Percentiles rank a stretch among this genome's conserved stretches.
Evolutionary conservation across 1,140 invertebrate species (phyloP).

Genomic region (Frieseomelitta varia): DNA sequence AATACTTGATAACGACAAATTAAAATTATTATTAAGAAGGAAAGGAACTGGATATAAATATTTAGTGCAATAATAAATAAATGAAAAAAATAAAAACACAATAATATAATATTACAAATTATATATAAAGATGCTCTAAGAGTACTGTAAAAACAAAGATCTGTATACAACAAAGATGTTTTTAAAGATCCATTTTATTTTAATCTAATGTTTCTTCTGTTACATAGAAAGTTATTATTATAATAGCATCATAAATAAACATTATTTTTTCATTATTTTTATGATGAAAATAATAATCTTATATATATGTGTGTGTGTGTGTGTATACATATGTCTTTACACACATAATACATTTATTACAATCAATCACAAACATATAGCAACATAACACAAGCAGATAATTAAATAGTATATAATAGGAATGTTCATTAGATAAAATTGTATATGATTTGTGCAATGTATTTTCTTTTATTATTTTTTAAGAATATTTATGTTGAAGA

Average conservation of each 20-base stretch:
- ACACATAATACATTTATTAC: background rate
- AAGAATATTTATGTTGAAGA: constrained; percentile 5
- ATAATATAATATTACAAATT: background rate
- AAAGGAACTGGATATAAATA: background rate
- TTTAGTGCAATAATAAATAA: background rate
- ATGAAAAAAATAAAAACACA: background rate
- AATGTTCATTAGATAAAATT: background rate
- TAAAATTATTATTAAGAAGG: background rate
- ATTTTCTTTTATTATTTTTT: background rate
- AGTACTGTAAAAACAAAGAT: background rate
- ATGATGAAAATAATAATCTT: background rate
- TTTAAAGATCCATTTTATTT: constrained; percentile 37
- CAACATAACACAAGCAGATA: background rate
- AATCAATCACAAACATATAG: background rate
- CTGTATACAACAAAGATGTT: constrained; percentile 13
- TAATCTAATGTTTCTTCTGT: background rate
- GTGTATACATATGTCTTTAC: no score
- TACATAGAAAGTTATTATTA: constrained; percentile 23
- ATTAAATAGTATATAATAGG: background rate
- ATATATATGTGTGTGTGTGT: background rate
- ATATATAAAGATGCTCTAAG: background rate
- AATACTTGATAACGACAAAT: background rate
- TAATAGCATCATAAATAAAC: background rate
- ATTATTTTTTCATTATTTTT: background rate
- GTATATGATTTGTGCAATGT: background rate